Evolutionary conservation across 1,140 invertebrate genomes (phyloP), one percentile per base, ranked within the genome.

Genomic region (Campoletis sonorensis): DNA sequence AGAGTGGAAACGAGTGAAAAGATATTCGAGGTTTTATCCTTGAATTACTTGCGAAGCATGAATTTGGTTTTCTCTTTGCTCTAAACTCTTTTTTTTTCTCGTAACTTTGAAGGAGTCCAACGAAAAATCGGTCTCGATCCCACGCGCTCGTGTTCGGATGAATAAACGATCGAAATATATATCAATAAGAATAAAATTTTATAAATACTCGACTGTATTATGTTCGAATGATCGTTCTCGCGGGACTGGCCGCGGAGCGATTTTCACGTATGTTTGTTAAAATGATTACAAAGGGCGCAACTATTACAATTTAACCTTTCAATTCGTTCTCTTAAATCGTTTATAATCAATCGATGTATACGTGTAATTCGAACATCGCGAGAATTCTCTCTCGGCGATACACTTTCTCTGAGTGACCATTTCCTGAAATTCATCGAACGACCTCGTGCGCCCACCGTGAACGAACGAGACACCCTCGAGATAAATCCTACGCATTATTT

Each of bases 1-100:
- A 54, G 73, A 76, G 75, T n/a, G n/a, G 3, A 33, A 77, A 49
- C 54, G 73, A 77, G 75, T 33, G 23, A 54, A 18, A 77, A n/a
- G 51, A 79, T n/a, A n/a, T 78, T 51, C 72, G 79, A 72, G 61
- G 61, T 18, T 70, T 81, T 80, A 79, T 83, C 84, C 85, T 86
- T 84, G 84, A 83, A 82, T 85, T 79, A 51, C 77, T 85, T 85
- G 86, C 86, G 82, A 86, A 85, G 86, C 75, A 40, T 40, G 73
- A 58, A 68, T 37, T 77, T 67, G 61, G 61, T 64, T 23, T 77
- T 68, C 45, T 40, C 33, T 51, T n/a, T n/a, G 21, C 40, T 33
- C 64, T 75, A 70, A 49, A 73, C 40, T 58, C 71, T 70, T 27
- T 67, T 11, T 27, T 67, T 11, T 30, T 30, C 3, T 67, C 64